Evolutionary conservation across 2,113 vertebrate genomes (phyloP).

Genomic region (Sus scrofa): DNA sequence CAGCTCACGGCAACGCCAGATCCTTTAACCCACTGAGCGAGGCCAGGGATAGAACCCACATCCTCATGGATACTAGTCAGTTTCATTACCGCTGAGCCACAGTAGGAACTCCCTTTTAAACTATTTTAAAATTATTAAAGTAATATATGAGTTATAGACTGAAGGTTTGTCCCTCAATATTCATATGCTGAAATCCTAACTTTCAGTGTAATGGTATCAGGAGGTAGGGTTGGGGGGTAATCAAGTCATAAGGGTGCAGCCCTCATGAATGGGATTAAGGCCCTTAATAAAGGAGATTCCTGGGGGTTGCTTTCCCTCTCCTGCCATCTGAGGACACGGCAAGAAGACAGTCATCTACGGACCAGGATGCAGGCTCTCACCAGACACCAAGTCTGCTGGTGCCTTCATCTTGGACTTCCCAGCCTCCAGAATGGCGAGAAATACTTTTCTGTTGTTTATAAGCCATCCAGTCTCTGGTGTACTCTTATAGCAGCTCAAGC

Average conservation of each 20-base stretch:
- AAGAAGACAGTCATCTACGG: not conserved
- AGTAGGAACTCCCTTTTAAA: not conserved
- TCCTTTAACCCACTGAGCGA: too few relatives aligned
- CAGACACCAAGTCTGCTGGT: not conserved
- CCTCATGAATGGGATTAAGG: not conserved
- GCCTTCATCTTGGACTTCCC: not conserved
- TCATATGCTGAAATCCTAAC: not conserved
- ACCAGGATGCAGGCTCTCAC: not conserved
- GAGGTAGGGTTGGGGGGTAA: not conserved
- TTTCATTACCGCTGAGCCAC: too few relatives aligned
- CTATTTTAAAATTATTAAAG: conserved; percentile 15
- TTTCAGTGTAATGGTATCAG: not conserved
- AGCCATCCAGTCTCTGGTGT: not conserved
- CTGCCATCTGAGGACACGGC: not conserved
- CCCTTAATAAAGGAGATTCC: not conserved
- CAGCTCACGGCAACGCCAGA: too few relatives aligned
- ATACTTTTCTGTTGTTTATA: not conserved
- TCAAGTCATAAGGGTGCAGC: not conserved
- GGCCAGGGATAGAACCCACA: too few relatives aligned
- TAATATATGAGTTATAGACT: not conserved
- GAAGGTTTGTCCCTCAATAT: not conserved
- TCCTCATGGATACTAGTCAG: too few relatives aligned
- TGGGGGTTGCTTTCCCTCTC: not conserved
- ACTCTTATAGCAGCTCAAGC: not conserved
- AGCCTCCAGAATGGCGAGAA: not conserved